A percentile compares a stretch with the other conserved stretches of the same genome.
Conservation (phyloP, 2,113 vertebrate genomes). For the Probosciger aterrimus region DNA sequence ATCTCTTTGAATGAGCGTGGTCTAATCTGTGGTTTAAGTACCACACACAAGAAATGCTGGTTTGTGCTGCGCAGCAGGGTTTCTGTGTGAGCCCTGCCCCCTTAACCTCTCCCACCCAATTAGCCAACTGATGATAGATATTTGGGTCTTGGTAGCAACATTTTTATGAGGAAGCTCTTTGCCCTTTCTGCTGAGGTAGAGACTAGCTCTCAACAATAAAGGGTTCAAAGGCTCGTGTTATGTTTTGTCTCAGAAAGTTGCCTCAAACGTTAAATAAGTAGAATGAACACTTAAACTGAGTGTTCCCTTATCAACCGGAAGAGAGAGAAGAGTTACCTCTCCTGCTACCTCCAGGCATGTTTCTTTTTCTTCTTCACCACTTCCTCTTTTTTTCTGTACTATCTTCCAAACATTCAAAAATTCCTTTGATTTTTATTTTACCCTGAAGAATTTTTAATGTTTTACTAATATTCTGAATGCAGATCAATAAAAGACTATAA, state of each 20-base stretch:
- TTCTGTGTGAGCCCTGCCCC: not conserved
- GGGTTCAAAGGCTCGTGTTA: constrained; percentile 15
- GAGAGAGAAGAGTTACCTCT: not conserved
- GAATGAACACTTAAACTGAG: not conserved
- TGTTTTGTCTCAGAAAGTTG: constrained; percentile 25
- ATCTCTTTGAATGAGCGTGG: not conserved
- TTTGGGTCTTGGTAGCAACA: not conserved
- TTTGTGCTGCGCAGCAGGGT: not conserved
- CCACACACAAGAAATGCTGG: not conserved
- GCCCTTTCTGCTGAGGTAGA: not conserved
- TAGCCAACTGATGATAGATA: not conserved
- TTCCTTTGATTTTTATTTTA: not conserved
- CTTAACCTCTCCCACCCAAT: constrained; percentile 18
- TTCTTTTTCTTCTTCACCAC: not conserved
- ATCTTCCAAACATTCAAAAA: not conserved
- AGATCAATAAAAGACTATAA: not conserved
- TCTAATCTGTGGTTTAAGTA: not conserved
- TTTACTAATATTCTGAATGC: not conserved
- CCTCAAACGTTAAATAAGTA: not conserved
- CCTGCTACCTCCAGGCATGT: not conserved
- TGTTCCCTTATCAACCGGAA: not conserved
- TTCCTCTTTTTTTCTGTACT: not conserved
- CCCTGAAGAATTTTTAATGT: not conserved
- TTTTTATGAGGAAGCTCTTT: not conserved
- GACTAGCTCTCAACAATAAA: not conserved